Evolutionary conservation across 2,888 invertebrate species (phyloP), one percentile per base, ranked within the genome.

Genomic region (Torymus texanus): DNA sequence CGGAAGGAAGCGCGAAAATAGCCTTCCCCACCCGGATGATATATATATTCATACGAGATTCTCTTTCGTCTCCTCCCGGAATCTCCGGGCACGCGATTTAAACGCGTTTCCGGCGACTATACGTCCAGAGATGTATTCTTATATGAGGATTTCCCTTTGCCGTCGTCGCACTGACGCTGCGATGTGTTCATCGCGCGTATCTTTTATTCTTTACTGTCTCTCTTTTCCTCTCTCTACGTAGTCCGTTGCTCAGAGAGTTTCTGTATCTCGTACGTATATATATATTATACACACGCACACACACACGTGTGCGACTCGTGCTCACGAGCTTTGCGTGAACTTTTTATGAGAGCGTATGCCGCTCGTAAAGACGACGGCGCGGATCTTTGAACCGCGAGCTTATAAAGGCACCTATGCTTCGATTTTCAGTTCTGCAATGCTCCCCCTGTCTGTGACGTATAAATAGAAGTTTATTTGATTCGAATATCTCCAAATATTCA

Each of bases 91-190:
- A 2, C 21, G 21, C 21, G 21, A 21, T 2, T 56, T 72, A 67
- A 75, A 58, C 71, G 71, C 53, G 71, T 56, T 41, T 70, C 55
- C 50, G 51, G 18, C 29, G 14, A 8, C 55, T 11, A 18, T 18
- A 63, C n/a, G 18, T 16, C 11, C n/a, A 68, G 63, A 21, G 29
- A 58, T 50, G 29, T 55, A 63, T 74, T 78, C 78, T 74, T 78
- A 68, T 71, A 75, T 66, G 41, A 5, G 71, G 79, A 79, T 75
- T 71, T 75, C 14, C 61, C 61, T 75, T 75, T 75, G 68, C 75
- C 18, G 55, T 16, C 50, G 63, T 59, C 66, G 41, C 41, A 59
- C 68, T 29, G 18, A 24, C 24, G 11, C 4, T 55, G 29, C 41
- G 53, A 63, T 13, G 21, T 51, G 18, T 59, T 58, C 18, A 14